A percentile compares a stretch with the other conserved stretches of the same genome.
phyloP scores from a whole-genome alignment of 2,797 vertebrate species.

The Picus viridis region DNA sequence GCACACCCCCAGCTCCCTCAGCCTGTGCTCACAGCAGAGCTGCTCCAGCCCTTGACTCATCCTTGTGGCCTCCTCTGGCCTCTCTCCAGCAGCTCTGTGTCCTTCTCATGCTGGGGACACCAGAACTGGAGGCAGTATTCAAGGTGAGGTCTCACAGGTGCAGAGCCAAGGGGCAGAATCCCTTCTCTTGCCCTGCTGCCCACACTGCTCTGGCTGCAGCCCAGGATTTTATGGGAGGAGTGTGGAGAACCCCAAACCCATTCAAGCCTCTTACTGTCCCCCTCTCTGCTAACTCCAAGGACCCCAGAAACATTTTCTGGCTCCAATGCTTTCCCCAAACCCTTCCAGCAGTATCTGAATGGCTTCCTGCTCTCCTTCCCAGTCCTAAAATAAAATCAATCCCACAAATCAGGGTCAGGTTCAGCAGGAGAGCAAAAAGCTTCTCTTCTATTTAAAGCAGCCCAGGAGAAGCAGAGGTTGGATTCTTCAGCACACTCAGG shows the following conservation, averaged over 20 bases:
- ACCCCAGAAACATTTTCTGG: background rate
- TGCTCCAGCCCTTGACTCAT: too few relatives aligned
- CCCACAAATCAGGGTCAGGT: background rate
- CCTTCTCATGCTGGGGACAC: too few relatives aligned
- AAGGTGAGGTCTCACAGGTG: too few relatives aligned
- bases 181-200: too few relatives aligned
- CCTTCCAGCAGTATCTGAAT: background rate
- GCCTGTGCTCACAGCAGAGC: too few relatives aligned
- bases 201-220: too few relatives aligned
- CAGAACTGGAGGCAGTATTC: too few relatives aligned
- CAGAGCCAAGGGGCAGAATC: too few relatives aligned
- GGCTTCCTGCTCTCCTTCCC: background rate
- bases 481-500: constrained; percentile 13
- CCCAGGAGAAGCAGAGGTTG: background rate
- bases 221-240: background rate
- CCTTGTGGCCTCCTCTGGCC: too few relatives aligned
- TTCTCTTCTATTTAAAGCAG: constrained; percentile 35
- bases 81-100: too few relatives aligned
- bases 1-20: too few relatives aligned
- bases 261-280: background rate
- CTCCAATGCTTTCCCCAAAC: background rate
- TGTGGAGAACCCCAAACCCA: background rate
- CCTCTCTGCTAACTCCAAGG: background rate
- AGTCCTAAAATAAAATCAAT: background rate
- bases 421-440: background rate